Evolutionary conservation across 2,888 invertebrate genomes (phyloP).

Genomic region (Erebia ligea): DNA sequence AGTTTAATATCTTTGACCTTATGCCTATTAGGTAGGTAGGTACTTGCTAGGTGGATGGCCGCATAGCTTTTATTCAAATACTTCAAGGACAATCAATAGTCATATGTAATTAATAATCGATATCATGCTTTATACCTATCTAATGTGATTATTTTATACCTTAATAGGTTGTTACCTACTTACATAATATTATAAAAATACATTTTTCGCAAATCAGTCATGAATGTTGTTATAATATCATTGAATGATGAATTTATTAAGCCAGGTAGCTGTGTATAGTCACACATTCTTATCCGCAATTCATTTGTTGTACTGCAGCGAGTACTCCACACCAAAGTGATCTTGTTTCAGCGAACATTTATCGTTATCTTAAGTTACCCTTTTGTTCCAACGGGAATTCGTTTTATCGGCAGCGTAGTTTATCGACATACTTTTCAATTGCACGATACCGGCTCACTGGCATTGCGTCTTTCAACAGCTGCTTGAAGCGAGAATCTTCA

Average conservation of each 20-base stretch:
- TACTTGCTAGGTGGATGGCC: not conserved
- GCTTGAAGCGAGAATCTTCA: conserved; percentile 89
- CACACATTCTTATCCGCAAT: not conserved
- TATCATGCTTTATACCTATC: not conserved
- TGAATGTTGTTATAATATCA: conserved; percentile 1
- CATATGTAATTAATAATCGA: not conserved
- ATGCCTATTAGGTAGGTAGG: not conserved
- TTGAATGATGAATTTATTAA: not conserved
- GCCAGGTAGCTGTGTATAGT: not conserved
- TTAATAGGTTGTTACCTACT: not conserved
- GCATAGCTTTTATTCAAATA: not conserved
- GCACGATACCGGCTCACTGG: conserved; percentile 90
- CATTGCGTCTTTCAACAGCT: conserved; percentile 90
- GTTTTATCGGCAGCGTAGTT: conserved; percentile 68
- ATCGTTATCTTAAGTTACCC: not conserved
- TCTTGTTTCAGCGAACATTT: conserved; percentile 1
- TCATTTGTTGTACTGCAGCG: too few relatives aligned
- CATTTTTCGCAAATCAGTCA: conserved; percentile 34
- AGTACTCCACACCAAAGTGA: not conserved
- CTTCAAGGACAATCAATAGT: conserved; percentile 1
- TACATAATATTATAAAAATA: conserved; percentile 37
- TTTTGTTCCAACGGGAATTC: not conserved
- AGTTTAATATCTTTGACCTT: too few relatives aligned
- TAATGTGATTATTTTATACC: not conserved
- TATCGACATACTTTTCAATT: conserved; percentile 91